Percentiles rank a stretch among this genome's conserved stretches.
Evolutionary conservation across 2,888 invertebrate genomes (phyloP).

Genomic region (Drosophila eohydei): DNA sequence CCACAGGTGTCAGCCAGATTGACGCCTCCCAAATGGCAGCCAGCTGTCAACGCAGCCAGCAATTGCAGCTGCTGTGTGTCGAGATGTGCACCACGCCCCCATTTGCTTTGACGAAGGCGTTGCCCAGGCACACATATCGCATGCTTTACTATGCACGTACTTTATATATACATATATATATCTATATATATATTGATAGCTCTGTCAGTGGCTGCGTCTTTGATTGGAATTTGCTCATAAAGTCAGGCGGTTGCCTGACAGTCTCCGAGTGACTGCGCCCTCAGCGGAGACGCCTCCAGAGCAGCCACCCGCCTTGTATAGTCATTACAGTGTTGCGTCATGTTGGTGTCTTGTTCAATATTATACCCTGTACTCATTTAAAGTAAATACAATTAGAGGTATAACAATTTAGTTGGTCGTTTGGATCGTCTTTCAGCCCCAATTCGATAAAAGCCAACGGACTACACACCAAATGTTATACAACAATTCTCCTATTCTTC

Average conservation of each 20-base stretch:
- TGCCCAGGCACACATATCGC: slow-evolving; percentile 23
- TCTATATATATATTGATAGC: slow-evolving; percentile 42
- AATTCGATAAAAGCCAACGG: no score
- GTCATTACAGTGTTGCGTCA: slow-evolving; percentile 28
- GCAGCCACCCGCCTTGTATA: slow-evolving; percentile 44
- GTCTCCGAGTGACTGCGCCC: slow-evolving; percentile 48
- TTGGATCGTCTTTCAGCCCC: no score
- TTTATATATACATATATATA: slow-evolving; percentile 15
- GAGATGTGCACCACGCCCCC: slow-evolving; percentile 36
- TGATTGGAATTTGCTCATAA: slow-evolving; percentile 70
- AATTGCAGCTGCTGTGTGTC: slow-evolving; percentile 57
- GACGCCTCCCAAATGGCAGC: slow-evolving; percentile 61
- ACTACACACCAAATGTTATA: no score
- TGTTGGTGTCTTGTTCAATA: slow-evolving; percentile 28
- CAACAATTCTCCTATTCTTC: not conserved
- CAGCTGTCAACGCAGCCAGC: slow-evolving; percentile 65
- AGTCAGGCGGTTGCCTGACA: slow-evolving; percentile 43
- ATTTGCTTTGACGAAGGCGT: slow-evolving; percentile 37
- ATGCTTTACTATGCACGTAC: slow-evolving; percentile 4
- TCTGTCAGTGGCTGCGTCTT: slow-evolving; percentile 33
- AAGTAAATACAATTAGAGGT: no score
- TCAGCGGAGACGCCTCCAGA: slow-evolving; percentile 45
- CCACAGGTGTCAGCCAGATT: slow-evolving; percentile 66
- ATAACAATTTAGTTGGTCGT: not conserved
- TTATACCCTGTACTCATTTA: not conserved